Conservation (phyloP, 2,113 vertebrate species). For the Lycaon pictus region DNA sequence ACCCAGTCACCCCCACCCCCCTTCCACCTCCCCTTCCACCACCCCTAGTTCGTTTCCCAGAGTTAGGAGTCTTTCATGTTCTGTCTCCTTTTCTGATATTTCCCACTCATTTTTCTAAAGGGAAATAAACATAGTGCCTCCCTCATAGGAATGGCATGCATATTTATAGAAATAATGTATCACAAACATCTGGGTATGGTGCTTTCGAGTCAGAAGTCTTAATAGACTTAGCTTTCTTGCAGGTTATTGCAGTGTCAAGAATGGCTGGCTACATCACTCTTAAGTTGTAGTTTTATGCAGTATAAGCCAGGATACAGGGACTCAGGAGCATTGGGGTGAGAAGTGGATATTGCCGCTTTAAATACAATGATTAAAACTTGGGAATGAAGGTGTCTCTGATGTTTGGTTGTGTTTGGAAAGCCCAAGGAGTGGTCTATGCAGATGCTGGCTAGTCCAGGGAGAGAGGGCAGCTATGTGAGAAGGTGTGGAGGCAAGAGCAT, state of each 20-base stretch:
- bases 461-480: background rate
- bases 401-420: too few relatives aligned
- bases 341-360: background rate
- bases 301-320: background rate
- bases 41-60: too few relatives aligned
- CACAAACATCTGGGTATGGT: accelerated
- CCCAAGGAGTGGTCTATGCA: background rate
- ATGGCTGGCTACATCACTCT: accelerated
- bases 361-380: background rate
- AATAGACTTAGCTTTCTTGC: accelerated
- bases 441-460: accelerated
- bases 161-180: background rate
- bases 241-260: accelerated
- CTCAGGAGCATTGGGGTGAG: accelerated
- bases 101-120: background rate
- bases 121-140: background rate
- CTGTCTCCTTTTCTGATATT: too few relatives aligned
- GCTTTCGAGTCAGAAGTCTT: background rate
- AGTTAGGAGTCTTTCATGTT: too few relatives aligned
- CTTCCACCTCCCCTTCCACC: too few relatives aligned
- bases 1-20: too few relatives aligned
- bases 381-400: background rate
- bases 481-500: accelerated
- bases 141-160: background rate
- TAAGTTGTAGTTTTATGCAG: too few relatives aligned